phyloP scores from a whole-genome alignment of 2,888 invertebrate genomes.

The Tetranychus truncatus region DNA sequence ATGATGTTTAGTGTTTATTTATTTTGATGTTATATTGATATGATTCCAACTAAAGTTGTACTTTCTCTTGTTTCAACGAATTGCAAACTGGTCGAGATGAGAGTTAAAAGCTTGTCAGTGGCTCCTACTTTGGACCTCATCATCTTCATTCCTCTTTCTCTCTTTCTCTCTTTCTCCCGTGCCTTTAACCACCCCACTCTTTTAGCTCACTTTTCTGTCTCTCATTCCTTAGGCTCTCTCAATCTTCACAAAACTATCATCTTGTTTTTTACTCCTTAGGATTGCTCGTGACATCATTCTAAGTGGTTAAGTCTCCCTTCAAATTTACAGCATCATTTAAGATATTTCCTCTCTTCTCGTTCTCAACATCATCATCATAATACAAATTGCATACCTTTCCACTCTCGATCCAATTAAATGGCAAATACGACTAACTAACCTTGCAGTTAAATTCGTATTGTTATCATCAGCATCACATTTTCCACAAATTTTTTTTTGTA shows the following conservation, averaged over 20 bases:
- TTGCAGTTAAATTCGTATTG: no score
- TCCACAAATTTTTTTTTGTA: no score
- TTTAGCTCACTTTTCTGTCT: not conserved
- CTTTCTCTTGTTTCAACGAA: not conserved
- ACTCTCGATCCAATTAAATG: no score
- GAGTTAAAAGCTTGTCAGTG: not conserved
- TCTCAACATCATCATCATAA: not conserved
- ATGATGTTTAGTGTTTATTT: not conserved
- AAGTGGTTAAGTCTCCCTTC: not conserved
- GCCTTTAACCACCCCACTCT: not conserved
- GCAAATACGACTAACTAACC: no score
- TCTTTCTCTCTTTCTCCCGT: not conserved
- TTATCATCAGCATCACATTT: no score
- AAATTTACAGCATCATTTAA: not conserved
- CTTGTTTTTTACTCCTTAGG: not conserved
- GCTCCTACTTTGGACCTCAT: not conserved
- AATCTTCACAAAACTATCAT: not conserved
- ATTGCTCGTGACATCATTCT: not conserved
- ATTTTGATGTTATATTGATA: not conserved
- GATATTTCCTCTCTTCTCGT: not conserved
- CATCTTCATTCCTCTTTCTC: conserved; percentile 7
- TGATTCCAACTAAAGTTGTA: not conserved
- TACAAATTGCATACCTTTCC: no score
- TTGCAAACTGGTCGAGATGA: not conserved
- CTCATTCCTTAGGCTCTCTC: not conserved